Evolutionary conservation across 2,888 invertebrate species (phyloP).

Genomic region (Chaetogeoica ovagalla): DNA sequence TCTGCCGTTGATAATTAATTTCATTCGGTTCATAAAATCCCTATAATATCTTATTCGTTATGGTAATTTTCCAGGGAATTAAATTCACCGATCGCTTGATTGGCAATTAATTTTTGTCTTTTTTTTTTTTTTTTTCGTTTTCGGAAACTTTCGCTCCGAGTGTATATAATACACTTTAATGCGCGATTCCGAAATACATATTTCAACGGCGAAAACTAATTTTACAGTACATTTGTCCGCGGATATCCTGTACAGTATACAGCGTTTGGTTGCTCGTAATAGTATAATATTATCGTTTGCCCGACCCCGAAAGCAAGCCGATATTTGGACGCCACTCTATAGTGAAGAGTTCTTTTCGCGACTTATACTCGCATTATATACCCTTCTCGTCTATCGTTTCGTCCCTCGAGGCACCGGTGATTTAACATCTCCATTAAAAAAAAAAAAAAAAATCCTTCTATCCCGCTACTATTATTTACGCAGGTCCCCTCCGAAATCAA

Average conservation of each 20-base stretch:
- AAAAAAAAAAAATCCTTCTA: neutral
- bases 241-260: neutral
- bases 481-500: neutral
- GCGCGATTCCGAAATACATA: neutral
- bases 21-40: conserved; percentile 40
- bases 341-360: neutral
- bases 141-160: neutral
- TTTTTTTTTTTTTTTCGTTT: conserved; percentile 2
- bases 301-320: neutral
- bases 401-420: conserved; percentile 21
- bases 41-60: conserved; percentile 27
- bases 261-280: neutral
- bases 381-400: conserved; percentile 23
- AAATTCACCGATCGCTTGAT: conserved; percentile 31
- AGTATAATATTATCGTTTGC: conserved; percentile 14
- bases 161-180: neutral
- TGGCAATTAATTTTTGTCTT: conserved; percentile 30
- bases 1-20: conserved; percentile 32
- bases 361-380: neutral
- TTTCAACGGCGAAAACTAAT: conserved; percentile 29
- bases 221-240: conserved; percentile 44
- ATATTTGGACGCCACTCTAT: conserved; percentile 28
- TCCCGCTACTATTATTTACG: conserved; percentile 21
- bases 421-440: conserved; percentile 38
- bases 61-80: conserved; percentile 47